Evolutionary conservation across 2,797 vertebrate genomes (phyloP), one percentile per base, ranked within the genome.

Genomic region (Thalassophryne amazonica): DNA sequence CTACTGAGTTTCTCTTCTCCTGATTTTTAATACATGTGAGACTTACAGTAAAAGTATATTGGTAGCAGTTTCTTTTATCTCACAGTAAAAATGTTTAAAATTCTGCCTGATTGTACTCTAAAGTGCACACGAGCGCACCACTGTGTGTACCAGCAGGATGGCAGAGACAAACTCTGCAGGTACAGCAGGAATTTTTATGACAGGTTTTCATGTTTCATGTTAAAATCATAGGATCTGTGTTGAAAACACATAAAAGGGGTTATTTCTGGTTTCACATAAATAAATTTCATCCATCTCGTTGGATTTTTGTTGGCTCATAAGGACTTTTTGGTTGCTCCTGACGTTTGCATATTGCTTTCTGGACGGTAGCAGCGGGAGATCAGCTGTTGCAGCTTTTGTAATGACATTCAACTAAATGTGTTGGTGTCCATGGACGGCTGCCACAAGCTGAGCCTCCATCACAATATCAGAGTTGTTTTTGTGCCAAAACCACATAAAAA

Each of bases 381-480:
- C 45, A 32, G 46, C 33, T 54, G 54, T 36, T 39, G 31, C 14
- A 35, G 37, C 54, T 66, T 60, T 61, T 41, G 20, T 31, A 20
- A 24, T 56, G 45, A 36, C 30, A 42, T 49, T 38, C 55, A 42
- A 30, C 25, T 4, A 51, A 51, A 14, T 37, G 31, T 33, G 10
- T 15, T 34, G 24, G 41, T 40, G 28, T 54, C 19, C 3, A 29
- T 55, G 16, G 39, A 38, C 38, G 30, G 23, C 48, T 28, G 32
- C 30, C 32, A 6, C 5, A 63, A 43, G 35, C 51, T 3, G 20
- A 68, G 12, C 19, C 5, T 38, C 37, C 17, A 23, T 61, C 38
- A 16, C 42, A 30, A 8, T 6, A 12, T 23, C n/a, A n/a, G n/a
- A n/a, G n/a, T n/a, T n/a, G n/a, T 49, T 28, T 60, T 9, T 43